Conservation (phyloP, 2,797 vertebrate species). For the Rallus crepitans region DNA sequence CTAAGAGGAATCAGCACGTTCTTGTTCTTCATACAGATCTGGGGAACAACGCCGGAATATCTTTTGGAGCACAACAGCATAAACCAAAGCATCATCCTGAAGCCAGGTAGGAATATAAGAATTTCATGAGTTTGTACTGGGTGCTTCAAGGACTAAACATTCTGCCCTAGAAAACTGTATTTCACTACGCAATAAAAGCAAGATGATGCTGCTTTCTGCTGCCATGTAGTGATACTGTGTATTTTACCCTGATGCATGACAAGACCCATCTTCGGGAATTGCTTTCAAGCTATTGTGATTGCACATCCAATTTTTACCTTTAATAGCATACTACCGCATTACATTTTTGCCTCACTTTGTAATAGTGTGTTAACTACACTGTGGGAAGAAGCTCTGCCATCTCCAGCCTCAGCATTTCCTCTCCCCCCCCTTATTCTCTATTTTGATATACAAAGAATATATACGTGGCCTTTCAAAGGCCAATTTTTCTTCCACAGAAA, state of each 20-base stretch:
- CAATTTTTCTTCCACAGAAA: background rate
- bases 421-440: background rate
- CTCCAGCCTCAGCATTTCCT: background rate
- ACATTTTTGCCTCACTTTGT: background rate
- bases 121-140: background rate
- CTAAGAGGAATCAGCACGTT: background rate
- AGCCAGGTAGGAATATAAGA: constrained; percentile 68
- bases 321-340: background rate
- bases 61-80: background rate
- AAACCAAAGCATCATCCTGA: background rate
- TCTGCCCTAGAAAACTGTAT: background rate
- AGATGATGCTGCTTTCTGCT: background rate
- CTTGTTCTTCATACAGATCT: background rate
- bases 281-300: constrained; percentile 20
- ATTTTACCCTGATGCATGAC: background rate
- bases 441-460: background rate
- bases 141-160: background rate
- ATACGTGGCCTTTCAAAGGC: background rate
- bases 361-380: background rate
- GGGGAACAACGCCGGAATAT: background rate
- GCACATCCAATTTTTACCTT: constrained; percentile 1
- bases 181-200: background rate
- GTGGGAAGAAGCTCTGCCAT: background rate
- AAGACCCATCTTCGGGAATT: background rate
- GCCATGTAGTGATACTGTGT: background rate